Evolutionary conservation across 2,113 vertebrate genomes (phyloP).

Genomic region (Caracal caracal): DNA sequence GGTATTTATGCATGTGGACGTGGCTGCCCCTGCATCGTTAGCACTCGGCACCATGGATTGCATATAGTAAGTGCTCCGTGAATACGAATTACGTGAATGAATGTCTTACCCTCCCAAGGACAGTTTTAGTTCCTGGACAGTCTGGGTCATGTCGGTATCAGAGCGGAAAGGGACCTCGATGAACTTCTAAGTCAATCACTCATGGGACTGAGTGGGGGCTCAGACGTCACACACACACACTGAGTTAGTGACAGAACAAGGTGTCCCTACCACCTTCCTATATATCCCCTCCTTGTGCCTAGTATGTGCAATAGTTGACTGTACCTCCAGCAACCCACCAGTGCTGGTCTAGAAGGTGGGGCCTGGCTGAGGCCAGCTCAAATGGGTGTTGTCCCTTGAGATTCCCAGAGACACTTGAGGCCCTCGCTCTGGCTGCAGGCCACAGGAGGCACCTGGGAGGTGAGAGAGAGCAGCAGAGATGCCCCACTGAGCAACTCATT

Average conservation of each 20-base stretch:
- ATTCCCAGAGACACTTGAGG: not conserved
- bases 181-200: not conserved
- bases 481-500: not conserved
- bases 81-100: not conserved
- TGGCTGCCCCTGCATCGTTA: not conserved
- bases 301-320: not conserved
- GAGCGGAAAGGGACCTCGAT: not conserved
- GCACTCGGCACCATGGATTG: not conserved
- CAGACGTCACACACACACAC: not conserved
- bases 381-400: not conserved
- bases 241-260: not conserved
- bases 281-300: not conserved
- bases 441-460: not conserved
- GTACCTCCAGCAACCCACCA: not conserved
- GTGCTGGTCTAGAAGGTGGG: not conserved
- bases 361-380: not conserved
- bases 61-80: not conserved
- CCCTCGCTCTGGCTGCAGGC: rapidly evolving
- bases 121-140: not conserved
- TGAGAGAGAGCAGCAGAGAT: not conserved
- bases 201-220: not conserved
- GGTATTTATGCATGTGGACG: not conserved
- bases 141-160: not conserved
- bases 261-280: not conserved
- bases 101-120: not conserved